Evolutionary conservation across 2,797 vertebrate species (phyloP), one percentile per base, ranked within the genome.

Genomic region (Oreonectes daqikongensis): DNA sequence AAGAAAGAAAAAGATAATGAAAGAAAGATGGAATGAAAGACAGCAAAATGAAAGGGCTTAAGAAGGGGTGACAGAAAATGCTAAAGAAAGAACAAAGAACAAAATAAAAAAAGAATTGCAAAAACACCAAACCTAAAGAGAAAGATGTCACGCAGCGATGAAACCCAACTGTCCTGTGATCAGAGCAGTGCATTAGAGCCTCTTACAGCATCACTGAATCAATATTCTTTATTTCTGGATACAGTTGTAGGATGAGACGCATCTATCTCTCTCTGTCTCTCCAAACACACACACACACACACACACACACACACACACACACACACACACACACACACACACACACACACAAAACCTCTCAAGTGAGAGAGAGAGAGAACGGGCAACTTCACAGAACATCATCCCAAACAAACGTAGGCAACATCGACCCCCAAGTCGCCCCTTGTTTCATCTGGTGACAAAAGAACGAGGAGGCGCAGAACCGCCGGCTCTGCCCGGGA

Each of bases 401-500:
- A 46, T 7, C 48, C 12, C 24, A 69, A 63, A 53, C 9, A 2
- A 74, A 46, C 15, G 18, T 50, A 69, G 42, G 22, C 40, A n/a
- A 60, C 40, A 67, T 44, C 35, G 15, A 18, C 35, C 64, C n/a
- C 40, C 12, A 69, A 74, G 65, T 53, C 38, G 8, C 38, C 9
- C 48, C 4, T 32, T 3, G 30, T 35, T 72, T 78, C 24, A 79
- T 73, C 77, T 61, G 14, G 17, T 59, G 57, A 73, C 70, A 74
- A 73, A 79, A 69, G 65, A 69, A 53, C 11, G 70, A 52, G 60
- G 26, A 50, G 68, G 26, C 57, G 50, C 2, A 12, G 28, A 9
- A 14, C 59, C 12, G n/a, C 42, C 20, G 48, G 22, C 63, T 75
- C 73, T 35, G 20, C 64, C 65, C 17, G 11, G 18, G 42, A 63